A percentile compares a stretch with the other conserved stretches of the same genome.
These are phyloP conservation scores for Nothobranchius furzeri DNA, from an alignment of 2,113 vertebrate genomes.

Conservation along the genomic window DNA sequence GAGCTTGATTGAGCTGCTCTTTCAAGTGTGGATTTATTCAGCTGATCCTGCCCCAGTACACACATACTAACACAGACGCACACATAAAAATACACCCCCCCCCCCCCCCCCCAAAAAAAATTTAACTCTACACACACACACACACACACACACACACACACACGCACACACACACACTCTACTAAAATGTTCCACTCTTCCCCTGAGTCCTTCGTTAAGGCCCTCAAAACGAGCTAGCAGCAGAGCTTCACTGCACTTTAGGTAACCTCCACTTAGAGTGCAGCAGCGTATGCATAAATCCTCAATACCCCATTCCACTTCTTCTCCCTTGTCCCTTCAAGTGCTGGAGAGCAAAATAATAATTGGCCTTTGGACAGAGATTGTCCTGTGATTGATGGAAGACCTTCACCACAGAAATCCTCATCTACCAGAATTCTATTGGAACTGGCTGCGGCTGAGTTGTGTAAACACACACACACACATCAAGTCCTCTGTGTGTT, in stretches of 20 bases:
- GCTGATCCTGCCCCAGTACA: slow-evolving; percentile 60
- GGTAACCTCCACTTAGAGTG: slow-evolving; percentile 56
- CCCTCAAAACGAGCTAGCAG: slow-evolving; percentile 57
- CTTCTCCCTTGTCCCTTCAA: slow-evolving; percentile 24
- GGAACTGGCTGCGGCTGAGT: neutral
- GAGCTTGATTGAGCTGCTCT: slow-evolving; percentile 73
- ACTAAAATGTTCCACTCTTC: slow-evolving; percentile 48
- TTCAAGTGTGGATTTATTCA: slow-evolving; percentile 80
- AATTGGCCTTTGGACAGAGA: neutral
- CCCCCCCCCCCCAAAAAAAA: too few species aligned
- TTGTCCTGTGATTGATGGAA: slow-evolving; percentile 19
- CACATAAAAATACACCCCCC: neutral
- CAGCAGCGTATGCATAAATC: slow-evolving; percentile 31
- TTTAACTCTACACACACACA: slow-evolving; percentile 9
- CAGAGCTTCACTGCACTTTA: slow-evolving; percentile 62
- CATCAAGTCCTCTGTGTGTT: slow-evolving; percentile 22
- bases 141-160: neutral
- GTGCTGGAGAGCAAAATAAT: slow-evolving; percentile 6
- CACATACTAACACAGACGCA: slow-evolving; percentile 16
- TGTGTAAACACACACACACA: slow-evolving; percentile 1
- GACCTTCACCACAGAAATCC: slow-evolving; percentile 7
- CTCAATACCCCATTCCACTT: slow-evolving; percentile 17
- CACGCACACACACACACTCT: slow-evolving; percentile 12
- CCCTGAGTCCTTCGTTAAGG: slow-evolving; percentile 51
- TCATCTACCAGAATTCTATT: slow-evolving; percentile 10